phyloP scores from a whole-genome alignment of 2,888 invertebrate species.

The Dichetophora obliterata region DNA sequence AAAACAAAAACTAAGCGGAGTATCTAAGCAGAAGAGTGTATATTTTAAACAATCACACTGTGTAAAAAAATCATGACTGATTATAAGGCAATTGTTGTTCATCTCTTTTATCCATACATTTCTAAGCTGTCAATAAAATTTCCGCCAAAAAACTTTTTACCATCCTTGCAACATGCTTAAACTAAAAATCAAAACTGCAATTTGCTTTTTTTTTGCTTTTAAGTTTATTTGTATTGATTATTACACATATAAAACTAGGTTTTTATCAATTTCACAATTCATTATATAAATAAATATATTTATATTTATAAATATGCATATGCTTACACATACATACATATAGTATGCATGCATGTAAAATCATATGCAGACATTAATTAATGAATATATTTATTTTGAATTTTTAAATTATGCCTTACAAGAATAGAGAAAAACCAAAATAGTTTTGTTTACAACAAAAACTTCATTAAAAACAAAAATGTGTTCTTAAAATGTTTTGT shows the following conservation, averaged over 20 bases:
- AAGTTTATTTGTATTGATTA: conserved; percentile 15
- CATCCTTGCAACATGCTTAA: no score
- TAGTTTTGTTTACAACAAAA: conserved; percentile 30
- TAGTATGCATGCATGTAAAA: background rate
- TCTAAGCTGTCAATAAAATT: no score
- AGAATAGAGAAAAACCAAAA: background rate
- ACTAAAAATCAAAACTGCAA: conserved; percentile 1
- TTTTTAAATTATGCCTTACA: conserved; percentile 17
- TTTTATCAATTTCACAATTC: conserved; percentile 15
- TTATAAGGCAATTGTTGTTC: no score
- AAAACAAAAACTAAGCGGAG: no score
- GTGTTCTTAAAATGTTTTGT: background rate
- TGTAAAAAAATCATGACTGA: no score
- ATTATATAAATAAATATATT: conserved; percentile 10
- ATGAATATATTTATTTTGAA: conserved; percentile 3
- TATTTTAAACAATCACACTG: no score
- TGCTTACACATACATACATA: no score
- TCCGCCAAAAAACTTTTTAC: no score
- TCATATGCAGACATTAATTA: background rate
- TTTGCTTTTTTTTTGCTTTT: conserved; percentile 19
- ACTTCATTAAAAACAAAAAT: background rate
- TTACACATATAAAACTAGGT: conserved; percentile 39
- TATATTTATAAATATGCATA: background rate
- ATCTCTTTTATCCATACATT: no score
- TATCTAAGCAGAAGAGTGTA: no score